These are phyloP conservation scores for Amazona ochrocephala DNA, from an alignment of 2,797 vertebrate species.

Conservation along the genomic window DNA sequence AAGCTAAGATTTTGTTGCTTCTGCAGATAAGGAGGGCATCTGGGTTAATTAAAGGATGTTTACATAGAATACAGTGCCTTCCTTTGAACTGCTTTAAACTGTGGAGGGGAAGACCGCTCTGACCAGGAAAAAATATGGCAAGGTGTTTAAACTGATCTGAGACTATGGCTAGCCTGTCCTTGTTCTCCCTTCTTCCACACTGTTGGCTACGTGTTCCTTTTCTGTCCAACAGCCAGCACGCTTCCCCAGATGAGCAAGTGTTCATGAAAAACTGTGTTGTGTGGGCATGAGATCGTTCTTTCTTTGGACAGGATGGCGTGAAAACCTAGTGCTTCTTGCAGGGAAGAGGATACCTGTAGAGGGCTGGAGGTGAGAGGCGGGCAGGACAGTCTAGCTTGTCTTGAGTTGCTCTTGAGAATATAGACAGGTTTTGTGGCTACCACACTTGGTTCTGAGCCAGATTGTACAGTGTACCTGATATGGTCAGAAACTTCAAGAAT, in stretches of 20 bases:
- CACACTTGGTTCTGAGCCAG: neutral
- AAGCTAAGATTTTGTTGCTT: neutral
- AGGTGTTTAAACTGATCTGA: neutral
- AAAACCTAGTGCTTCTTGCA: neutral
- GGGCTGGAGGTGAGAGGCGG: neutral
- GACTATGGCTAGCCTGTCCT: neutral
- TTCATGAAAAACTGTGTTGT: neutral
- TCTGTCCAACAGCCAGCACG: neutral
- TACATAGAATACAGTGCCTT: neutral
- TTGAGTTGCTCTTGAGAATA: neutral
- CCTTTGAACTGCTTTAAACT: neutral
- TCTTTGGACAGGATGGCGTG: neutral
- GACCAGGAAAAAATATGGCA: neutral
- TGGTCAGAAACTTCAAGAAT: neutral
- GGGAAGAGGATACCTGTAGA: neutral
- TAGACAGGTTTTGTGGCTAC: neutral
- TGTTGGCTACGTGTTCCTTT: neutral
- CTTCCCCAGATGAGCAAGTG: neutral
- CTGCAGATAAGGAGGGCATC: neutral
- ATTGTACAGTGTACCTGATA: neutral
- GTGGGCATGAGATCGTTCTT: neutral
- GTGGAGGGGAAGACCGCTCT: neutral
- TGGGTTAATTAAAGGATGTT: neutral
- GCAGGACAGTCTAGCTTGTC: neutral
- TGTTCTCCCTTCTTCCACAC: neutral